Evolutionary conservation across 2,113 vertebrate genomes (phyloP).

Genomic region (Pygoscelis antarcticus): DNA sequence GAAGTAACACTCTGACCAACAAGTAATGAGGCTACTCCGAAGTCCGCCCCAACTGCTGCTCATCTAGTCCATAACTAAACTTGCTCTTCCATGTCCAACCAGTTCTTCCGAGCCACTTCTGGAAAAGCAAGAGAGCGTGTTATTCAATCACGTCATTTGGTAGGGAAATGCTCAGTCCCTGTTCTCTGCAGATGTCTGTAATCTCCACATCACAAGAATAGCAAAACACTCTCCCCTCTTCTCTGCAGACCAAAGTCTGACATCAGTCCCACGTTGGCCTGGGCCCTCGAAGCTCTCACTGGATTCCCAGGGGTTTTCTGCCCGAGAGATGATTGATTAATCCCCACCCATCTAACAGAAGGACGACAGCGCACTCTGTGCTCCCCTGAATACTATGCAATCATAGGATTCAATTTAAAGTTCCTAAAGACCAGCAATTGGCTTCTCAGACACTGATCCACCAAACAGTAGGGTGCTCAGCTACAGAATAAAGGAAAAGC

Average conservation of each 20-base stretch:
- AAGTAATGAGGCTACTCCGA: not conserved
- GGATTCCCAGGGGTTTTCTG: not conserved
- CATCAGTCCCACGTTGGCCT: not conserved
- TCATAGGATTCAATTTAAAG: not conserved
- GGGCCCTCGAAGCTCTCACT: rapidly evolving
- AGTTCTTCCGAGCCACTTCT: constrained; percentile 4
- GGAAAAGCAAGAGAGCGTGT: not conserved
- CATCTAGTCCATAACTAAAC: not conserved
- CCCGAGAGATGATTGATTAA: not conserved
- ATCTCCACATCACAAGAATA: constrained; percentile 36
- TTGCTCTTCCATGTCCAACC: not conserved
- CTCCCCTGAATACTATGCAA: not conserved
- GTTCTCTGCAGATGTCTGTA: not conserved
- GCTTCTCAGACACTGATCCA: not conserved
- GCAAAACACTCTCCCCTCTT: not conserved
- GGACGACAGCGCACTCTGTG: not conserved
- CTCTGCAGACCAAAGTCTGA: not conserved
- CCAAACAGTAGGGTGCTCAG: not conserved
- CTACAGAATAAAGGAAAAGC: constrained; percentile 1
- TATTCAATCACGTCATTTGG: constrained; percentile 21
- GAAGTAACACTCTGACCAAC: not conserved
- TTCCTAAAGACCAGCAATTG: not conserved
- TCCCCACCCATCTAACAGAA: not conserved
- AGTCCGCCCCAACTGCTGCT: not conserved
- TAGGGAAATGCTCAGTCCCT: constrained; percentile 16